Evolutionary conservation across 2,888 invertebrate species (phyloP), one percentile per base, ranked within the genome.

Genomic region (Mongoloraphidia duomilia): DNA sequence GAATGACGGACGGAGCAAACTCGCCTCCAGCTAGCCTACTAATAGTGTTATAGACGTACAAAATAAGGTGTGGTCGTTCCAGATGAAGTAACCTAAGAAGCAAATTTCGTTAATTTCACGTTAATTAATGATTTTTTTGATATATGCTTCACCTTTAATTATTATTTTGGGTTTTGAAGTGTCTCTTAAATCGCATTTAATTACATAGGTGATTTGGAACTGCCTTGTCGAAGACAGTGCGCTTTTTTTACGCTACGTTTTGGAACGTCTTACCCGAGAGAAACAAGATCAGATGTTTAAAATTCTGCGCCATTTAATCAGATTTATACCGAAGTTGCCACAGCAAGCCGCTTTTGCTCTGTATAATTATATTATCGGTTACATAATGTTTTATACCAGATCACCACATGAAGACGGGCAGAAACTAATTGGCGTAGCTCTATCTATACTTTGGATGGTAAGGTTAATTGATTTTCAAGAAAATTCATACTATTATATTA

Each of bases 341-440:
- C 90, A 93, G 56, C 97, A 99, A 67, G 95, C 97, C 1, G 98
- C 98, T 0, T 97, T 96, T 68, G 92, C 94, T 1, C 69, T 99
- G 1, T 96, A 97, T 67, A 99, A 99, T 72, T 97, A 98, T 61
- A 87, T 98, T 59, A 97, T 98, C 57, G 98, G 98, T 2, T 98
- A 95, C 63, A 91, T 98, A 3, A 98, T 98, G 97, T 98, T 96
- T 70, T 97, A 97, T 62, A 96, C 97, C 2, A 75, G 98, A 48
- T 87, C 93, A 10, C 94, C 97, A 0, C 91, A 94, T 61, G 96
- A 97, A 62, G 89, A 91, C 43, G 93, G 94, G 0, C 94, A 95
- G 61, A 86, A 92, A 57, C 79, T 94, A 42, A 92, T 97, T 52
- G 93, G 94, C 8, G 87, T 93, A 13, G 97, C 97, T 0, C 72